Conservation (phyloP, 2,113 vertebrate species). For the Oceanodroma tethys region DNA sequence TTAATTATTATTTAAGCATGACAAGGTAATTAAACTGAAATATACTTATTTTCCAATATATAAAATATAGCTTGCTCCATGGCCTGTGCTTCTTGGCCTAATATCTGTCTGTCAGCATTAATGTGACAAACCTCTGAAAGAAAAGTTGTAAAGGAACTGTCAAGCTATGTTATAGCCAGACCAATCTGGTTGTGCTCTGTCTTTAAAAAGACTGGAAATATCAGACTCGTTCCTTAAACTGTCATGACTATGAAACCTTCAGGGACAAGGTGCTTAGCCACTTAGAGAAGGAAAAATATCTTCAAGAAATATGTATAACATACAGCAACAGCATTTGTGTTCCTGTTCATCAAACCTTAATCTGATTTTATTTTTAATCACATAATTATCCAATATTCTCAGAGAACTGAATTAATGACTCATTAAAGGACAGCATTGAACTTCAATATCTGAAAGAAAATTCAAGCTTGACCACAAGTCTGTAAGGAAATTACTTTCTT, state of each 20-base stretch:
- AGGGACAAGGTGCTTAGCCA: slow-evolving; percentile 5
- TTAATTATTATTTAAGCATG: slow-evolving; percentile 30
- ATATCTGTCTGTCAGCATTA: slow-evolving; percentile 46
- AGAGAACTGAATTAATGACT: not conserved
- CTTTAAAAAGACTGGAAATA: slow-evolving; percentile 4
- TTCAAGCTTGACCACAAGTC: not conserved
- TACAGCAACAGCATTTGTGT: not conserved
- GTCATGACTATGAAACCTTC: slow-evolving; percentile 17
- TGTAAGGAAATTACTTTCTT: not conserved
- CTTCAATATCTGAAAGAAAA: not conserved
- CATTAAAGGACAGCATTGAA: not conserved
- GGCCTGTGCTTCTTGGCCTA: slow-evolving; percentile 31
- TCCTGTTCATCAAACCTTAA: not conserved
- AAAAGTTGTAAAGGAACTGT: slow-evolving; percentile 31
- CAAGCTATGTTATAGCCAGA: not conserved
- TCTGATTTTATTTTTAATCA: slow-evolving; percentile 1
- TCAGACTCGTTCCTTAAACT: slow-evolving; percentile 28
- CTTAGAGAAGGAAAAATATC: not conserved
- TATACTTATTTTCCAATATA: slow-evolving; percentile 10
- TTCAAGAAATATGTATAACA: not conserved
- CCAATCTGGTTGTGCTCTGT: not conserved
- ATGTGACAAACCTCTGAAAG: not conserved
- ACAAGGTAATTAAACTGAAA: slow-evolving; percentile 44
- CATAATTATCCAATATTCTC: not conserved
- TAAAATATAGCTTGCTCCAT: not conserved